These are phyloP conservation scores for Nomada fabriciana DNA, from an alignment of 2,888 invertebrate species.

Conservation along the genomic window DNA sequence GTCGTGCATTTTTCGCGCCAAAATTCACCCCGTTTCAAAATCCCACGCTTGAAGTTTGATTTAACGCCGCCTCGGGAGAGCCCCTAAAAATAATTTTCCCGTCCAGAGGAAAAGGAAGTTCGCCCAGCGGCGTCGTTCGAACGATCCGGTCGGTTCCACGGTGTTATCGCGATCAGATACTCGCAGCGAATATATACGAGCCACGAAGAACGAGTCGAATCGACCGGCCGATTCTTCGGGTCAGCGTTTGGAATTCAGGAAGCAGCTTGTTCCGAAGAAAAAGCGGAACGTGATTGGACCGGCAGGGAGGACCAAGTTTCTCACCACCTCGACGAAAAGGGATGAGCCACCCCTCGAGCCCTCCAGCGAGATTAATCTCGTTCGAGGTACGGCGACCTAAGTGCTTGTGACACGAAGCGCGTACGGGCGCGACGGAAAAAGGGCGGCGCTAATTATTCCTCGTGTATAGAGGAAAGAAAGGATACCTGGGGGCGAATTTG, in stretches of 20 bases:
- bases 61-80: constrained; percentile 21
- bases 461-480: not conserved
- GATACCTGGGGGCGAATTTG: not conserved
- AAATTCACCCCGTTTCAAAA: not conserved
- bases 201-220: constrained; percentile 25
- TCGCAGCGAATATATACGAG: constrained; percentile 41
- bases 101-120: not conserved
- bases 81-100: constrained; percentile 39
- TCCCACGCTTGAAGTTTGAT: constrained; percentile 17
- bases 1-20: too few species aligned
- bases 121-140: not conserved
- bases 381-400: constrained; percentile 60
- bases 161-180: constrained; percentile 45
- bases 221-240: constrained; percentile 47
- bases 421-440: constrained; percentile 32
- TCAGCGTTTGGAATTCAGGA: constrained; percentile 64
- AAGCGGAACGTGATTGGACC: constrained; percentile 59
- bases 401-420: constrained; percentile 60
- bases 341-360: constrained; percentile 30
- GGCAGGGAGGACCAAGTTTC: constrained; percentile 60
- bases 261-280: constrained; percentile 56
- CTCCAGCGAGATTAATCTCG: constrained; percentile 67
- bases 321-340: constrained; percentile 31
- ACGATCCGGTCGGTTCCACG: constrained; percentile 23
- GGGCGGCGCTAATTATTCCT: constrained; percentile 44